Conservation (phyloP, 1,140 invertebrate genomes). For the Stenopsyche tienmushanensis region DNA sequence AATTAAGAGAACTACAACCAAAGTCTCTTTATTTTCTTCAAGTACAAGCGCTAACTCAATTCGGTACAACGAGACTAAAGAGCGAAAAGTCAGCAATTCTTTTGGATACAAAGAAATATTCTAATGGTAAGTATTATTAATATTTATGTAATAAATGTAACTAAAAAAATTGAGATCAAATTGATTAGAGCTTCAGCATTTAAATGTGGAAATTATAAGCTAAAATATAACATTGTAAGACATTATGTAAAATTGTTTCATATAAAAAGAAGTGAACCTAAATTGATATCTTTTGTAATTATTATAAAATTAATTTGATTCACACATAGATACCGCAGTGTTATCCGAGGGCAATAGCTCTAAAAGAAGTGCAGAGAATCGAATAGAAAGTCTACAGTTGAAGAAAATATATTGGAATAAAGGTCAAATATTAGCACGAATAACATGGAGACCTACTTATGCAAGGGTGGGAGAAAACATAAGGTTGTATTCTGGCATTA, state of each 20-base stretch:
- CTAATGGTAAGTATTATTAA: slow-evolving; percentile 48
- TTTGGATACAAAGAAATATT: slow-evolving; percentile 63
- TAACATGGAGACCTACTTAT: slow-evolving; percentile 51
- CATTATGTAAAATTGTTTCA: slow-evolving; percentile 6
- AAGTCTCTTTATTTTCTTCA: slow-evolving; percentile 71
- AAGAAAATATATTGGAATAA: slow-evolving; percentile 56
- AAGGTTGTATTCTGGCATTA: slow-evolving; percentile 42
- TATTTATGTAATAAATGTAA: too few species aligned
- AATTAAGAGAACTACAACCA: slow-evolving; percentile 61
- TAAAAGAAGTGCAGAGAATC: slow-evolving; percentile 45
- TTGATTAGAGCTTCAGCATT: too few species aligned
- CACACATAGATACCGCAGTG: slow-evolving; percentile 27
- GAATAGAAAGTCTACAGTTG: slow-evolving; percentile 52
- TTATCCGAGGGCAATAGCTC: slow-evolving; percentile 35
- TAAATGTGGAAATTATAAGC: not conserved
- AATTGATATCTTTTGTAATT: too few species aligned
- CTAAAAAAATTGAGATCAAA: too few species aligned
- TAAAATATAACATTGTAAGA: not conserved
- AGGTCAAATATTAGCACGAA: slow-evolving; percentile 53
- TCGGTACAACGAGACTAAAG: slow-evolving; percentile 62
- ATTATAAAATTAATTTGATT: too few species aligned
- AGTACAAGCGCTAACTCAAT: slow-evolving; percentile 68
- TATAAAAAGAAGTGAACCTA: too few species aligned
- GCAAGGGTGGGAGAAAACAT: slow-evolving; percentile 42
- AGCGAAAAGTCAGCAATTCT: slow-evolving; percentile 66